Evolutionary conservation across 2,113 vertebrate genomes (phyloP).

Genomic region (Acrocephalus arundinaceus): DNA sequence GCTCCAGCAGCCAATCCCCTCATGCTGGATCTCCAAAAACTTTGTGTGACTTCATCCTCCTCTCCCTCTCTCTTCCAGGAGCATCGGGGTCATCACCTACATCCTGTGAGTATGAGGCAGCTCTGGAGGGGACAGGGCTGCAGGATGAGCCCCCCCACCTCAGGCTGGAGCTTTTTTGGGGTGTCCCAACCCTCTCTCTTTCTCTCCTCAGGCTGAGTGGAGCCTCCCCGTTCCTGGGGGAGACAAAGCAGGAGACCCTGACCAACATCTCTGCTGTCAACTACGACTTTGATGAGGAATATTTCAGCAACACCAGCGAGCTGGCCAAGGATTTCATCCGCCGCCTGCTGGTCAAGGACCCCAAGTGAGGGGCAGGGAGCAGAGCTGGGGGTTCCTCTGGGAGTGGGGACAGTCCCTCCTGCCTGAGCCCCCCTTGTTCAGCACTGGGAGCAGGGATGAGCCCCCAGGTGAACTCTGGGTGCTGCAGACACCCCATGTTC

Average conservation of each 20-base stretch:
- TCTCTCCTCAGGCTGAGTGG: conserved; percentile 81
- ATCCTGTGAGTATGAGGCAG: conserved; percentile 86
- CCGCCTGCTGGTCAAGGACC: conserved; percentile 92
- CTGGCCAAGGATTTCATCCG: conserved; percentile 98
- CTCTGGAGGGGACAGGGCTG: neutral
- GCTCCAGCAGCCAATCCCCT: neutral
- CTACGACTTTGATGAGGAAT: conserved; percentile 97
- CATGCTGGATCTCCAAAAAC: accelerated
- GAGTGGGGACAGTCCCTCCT: neutral
- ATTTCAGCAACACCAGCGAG: conserved; percentile 96
- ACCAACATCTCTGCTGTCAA: conserved; percentile 97
- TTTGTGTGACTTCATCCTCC: neutral
- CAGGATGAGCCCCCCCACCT: accelerated
- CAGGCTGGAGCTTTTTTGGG: accelerated
- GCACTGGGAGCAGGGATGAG: no score
- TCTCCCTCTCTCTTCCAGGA: conserved; percentile 76
- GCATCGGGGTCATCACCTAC: conserved; percentile 96
- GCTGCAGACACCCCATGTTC: no score
- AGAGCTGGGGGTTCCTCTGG: neutral
- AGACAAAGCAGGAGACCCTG: conserved; percentile 96
- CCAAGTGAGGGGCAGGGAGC: conserved; percentile 79
- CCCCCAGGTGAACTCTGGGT: no score
- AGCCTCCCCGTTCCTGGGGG: conserved; percentile 92
- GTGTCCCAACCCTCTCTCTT: neutral
- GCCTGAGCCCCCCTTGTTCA: no score